Evolutionary conservation across 2,888 invertebrate species (phyloP), one percentile per base, ranked within the genome.

Genomic region (Taenaris catops): DNA sequence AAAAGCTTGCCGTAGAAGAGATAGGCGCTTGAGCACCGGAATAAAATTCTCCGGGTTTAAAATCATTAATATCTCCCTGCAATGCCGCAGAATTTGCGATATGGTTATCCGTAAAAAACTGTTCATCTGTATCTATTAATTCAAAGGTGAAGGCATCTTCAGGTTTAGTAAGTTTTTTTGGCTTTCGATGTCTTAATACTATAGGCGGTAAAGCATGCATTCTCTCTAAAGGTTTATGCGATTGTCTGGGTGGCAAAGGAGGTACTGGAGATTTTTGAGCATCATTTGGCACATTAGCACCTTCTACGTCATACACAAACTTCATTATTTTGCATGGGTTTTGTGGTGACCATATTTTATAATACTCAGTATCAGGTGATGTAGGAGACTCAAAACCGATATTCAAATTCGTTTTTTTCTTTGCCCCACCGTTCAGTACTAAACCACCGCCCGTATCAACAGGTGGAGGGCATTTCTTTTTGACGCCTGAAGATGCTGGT

Each of bases 111-210:
- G 84, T 83, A 52, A 83, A 83, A 54, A 81, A 86, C 44, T 88
- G 88, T 61, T 95, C 95, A 59, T 95, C 95, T 5, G 92, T 94
- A 57, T 95, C 95, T 41, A 95, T 92, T 38, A 95, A 89, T 68
- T 95, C 95, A 65, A 95, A 95, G 48, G 91, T 92, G 63, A 95
- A 95, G 25, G 93, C 91, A 64, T 95, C 95, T 64, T 94, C 94
- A 21, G 91, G 91, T 44, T 88, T 87, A 24, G 86, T 72, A 38
- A 89, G 66, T 56, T 89, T 90, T 67, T 91, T 91, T 44, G 91
- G 91, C 71, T 93, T 92, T 55, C 91, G 88, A 56, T 91, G 90
- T 39, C 91, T 75, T 24, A 90, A 89, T 51, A 94, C 89, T 63
- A 91, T 89, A 1, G 94, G 93, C 9, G 94, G 94, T 36, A 87